phyloP scores from a whole-genome alignment of 2,888 invertebrate species.

The Calephelis perditalis region DNA sequence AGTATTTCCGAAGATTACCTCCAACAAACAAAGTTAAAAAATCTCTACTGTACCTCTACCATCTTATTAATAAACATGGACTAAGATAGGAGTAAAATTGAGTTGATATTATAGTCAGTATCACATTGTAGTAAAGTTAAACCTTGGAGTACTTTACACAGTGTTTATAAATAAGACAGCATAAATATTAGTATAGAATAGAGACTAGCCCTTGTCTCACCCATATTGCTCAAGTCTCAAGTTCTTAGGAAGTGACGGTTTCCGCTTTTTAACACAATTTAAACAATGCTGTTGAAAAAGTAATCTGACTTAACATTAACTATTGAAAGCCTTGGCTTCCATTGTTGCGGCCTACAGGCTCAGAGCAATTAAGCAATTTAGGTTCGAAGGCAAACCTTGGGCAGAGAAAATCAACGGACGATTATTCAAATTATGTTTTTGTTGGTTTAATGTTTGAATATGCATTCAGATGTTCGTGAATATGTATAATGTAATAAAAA shows the following conservation, averaged over 20 bases:
- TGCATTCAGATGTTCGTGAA: too few relatives aligned
- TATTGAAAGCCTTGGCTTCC: constrained; percentile 47
- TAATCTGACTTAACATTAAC: constrained; percentile 46
- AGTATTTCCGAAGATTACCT: too few relatives aligned
- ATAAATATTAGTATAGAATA: neutral
- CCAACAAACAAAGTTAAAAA: too few relatives aligned
- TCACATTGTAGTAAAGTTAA: too few relatives aligned
- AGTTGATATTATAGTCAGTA: too few relatives aligned
- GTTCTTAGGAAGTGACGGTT: constrained; percentile 60
- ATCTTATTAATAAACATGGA: too few relatives aligned
- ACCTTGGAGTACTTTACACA: too few relatives aligned
- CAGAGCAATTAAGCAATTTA: constrained; percentile 64
- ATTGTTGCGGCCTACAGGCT: constrained; percentile 53
- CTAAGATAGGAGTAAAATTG: too few relatives aligned
- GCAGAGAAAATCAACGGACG: constrained; percentile 30
- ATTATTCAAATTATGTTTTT: constrained; percentile 7
- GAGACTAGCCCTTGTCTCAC: constrained; percentile 42
- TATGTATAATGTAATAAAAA: too few relatives aligned
- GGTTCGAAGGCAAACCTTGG: constrained; percentile 49
- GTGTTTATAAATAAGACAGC: too few relatives aligned
- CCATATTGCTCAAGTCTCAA: constrained; percentile 42
- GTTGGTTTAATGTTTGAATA: constrained; percentile 1
- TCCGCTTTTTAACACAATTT: constrained; percentile 41
- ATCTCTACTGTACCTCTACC: too few relatives aligned
- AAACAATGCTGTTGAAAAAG: constrained; percentile 54